These are phyloP conservation scores for Epinephelus fuscoguttatus DNA, from an alignment of 2,113 vertebrate genomes.

Conservation along the genomic window DNA sequence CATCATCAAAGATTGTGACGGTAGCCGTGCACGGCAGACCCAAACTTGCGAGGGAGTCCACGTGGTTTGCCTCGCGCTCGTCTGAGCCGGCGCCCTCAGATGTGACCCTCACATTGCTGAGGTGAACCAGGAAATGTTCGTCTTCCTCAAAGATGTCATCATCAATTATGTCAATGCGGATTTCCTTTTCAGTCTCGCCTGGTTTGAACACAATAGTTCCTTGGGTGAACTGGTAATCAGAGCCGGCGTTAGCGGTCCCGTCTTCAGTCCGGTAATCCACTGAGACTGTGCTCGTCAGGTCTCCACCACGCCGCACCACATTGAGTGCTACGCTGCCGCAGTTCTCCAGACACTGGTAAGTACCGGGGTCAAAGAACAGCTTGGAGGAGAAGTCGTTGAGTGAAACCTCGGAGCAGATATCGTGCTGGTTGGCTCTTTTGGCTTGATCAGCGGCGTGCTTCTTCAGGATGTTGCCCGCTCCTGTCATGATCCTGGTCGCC, in stretches of 20 bases:
- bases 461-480: conserved; percentile 93
- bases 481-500: conserved; percentile 94
- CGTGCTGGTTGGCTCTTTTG: conserved; percentile 88
- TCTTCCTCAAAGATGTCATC: conserved; percentile 99
- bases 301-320: conserved; percentile 90
- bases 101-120: conserved; percentile 89
- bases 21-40: conserved; percentile 90
- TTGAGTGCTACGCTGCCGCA: conserved; percentile 92
- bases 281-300: conserved; percentile 87
- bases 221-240: conserved; percentile 92
- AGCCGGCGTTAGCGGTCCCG: conserved; percentile 93
- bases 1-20: conserved; percentile 95
- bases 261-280: conserved; percentile 96
- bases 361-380: conserved; percentile 91
- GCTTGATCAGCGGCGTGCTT: conserved; percentile 94
- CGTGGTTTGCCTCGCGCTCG: conserved; percentile 75
- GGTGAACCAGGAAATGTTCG: conserved; percentile 95
- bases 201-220: conserved; percentile 92
- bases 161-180: conserved; percentile 92
- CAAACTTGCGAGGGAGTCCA: conserved; percentile 83
- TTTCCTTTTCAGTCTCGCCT: conserved; percentile 93
- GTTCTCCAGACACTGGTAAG: conserved; percentile 97
- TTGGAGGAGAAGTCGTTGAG: conserved; percentile 88
- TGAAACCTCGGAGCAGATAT: conserved; percentile 87
- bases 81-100: conserved; percentile 75